Base-by-base conservation (phyloP, 2,797 vertebrate genomes). In the Phoxinus dragarum region DNA sequence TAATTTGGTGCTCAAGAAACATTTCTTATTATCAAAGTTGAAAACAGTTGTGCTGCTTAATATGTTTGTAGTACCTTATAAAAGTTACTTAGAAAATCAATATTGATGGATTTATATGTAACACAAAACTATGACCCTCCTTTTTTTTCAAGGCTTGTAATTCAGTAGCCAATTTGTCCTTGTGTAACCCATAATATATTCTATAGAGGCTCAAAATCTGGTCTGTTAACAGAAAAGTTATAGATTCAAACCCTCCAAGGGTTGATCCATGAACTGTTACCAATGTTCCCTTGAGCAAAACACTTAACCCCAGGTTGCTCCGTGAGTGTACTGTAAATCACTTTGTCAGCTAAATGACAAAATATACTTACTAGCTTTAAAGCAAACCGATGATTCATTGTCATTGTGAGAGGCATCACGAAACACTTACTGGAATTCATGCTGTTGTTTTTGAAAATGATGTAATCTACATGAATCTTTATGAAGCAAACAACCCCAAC, bases 241-340 rank as follows among this genome's bases (percentile, higher is more conserved):
- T 67, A 54, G 19, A 11, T 77, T 78, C 7, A 54, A 84, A 11
- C 73, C 23, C 44, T 31, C 17, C 34, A 7, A 67, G 23, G 21
- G 21, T 83, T 61, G 34, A 72, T 49, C 31, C 44, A n/a, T 49
- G 27, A 19, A 23, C 71, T 75, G 36, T 52, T 64, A 19, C 61
- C 7, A 36, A 27, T 67, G 34, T 68, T 38, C 34, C 82, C 61
- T 54, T 42, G n/a, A 68, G 49, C 36, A 27, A 77, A 75, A 54
- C 64, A 59, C 67, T 84, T 84, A 78, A 84, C 82, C 64, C 74
- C 64, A 78, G 73, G 82, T 44, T 68, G 19, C 66, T 59, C 74
- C 12, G 8, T 77, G 54, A 77, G 73, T 59, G 47, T 84, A 27
- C 17, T 69, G 27, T 59, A 59, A 84, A 77, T 78, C 82, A 19